These are phyloP conservation scores for Echeneis naucrates DNA, from an alignment of 2,797 vertebrate genomes.

Conservation along the genomic window DNA sequence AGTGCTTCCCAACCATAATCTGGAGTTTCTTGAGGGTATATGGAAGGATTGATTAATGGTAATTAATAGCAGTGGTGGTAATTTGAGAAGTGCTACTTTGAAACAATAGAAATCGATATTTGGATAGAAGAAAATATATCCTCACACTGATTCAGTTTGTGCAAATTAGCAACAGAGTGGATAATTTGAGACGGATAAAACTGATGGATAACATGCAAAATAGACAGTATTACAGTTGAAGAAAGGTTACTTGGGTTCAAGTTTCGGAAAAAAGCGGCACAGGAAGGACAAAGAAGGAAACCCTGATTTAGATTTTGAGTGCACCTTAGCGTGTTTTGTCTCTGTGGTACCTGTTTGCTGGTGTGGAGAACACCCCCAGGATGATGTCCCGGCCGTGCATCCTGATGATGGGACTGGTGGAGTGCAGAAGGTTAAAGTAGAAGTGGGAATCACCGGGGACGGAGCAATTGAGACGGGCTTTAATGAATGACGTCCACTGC, in stretches of 20 bases:
- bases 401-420: slow-evolving; percentile 91
- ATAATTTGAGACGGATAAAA: neutral
- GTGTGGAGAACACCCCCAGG: slow-evolving; percentile 94
- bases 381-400: slow-evolving; percentile 91
- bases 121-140: neutral
- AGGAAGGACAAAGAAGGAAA: neutral
- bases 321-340: neutral
- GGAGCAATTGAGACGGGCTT: slow-evolving; percentile 96
- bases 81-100: neutral
- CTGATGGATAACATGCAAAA: neutral
- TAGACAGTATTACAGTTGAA: neutral
- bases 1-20: neutral
- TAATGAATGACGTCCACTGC: slow-evolving; percentile 97
- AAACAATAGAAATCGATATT: neutral
- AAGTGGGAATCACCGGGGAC: slow-evolving; percentile 95
- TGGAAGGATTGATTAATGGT: slow-evolving; percentile 1
- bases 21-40: neutral
- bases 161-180: neutral
- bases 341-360: slow-evolving; percentile 89
- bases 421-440: slow-evolving; percentile 97
- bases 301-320: neutral
- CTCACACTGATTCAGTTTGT: neutral
- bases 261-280: neutral
- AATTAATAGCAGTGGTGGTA: neutral
- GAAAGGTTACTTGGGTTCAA: too few species aligned